Conservation (phyloP, 2,797 vertebrate species). For the Enteromius argenteus region DNA sequence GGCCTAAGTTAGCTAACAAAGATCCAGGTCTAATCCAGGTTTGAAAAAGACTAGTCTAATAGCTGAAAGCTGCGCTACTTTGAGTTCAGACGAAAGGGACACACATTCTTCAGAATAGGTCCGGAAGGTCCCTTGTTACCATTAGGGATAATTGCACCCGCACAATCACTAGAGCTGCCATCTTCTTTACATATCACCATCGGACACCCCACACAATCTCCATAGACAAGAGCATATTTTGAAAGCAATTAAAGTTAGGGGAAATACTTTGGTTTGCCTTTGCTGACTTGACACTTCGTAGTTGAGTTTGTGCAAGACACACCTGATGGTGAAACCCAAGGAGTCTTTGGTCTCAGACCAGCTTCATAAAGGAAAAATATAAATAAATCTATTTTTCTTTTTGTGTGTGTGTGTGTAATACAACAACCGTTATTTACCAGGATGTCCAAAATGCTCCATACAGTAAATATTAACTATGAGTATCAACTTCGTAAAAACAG, state of each 20-base stretch:
- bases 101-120: slow-evolving; percentile 56
- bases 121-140: slow-evolving; percentile 67
- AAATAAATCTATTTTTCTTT: neutral
- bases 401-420: neutral
- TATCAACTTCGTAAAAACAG: neutral
- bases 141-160: slow-evolving; percentile 76
- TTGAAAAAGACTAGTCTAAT: slow-evolving; percentile 72
- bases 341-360: neutral
- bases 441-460: neutral
- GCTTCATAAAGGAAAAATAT: neutral
- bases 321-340: slow-evolving; percentile 16
- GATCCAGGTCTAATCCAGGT: slow-evolving; percentile 63
- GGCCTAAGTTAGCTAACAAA: slow-evolving; percentile 41
- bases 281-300: slow-evolving; percentile 61
- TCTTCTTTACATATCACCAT: slow-evolving; percentile 73
- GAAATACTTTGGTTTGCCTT: slow-evolving; percentile 65
- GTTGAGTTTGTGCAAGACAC: slow-evolving; percentile 48
- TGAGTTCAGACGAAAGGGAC: slow-evolving; percentile 67
- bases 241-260: slow-evolving; percentile 67
- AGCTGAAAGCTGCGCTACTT: slow-evolving; percentile 79
- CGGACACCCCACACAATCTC: slow-evolving; percentile 67
- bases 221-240: slow-evolving; percentile 75
- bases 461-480: neutral
- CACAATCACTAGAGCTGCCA: slow-evolving; percentile 70
- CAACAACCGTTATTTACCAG: neutral